Evolutionary conservation across 1,140 invertebrate genomes (phyloP), one percentile per base, ranked within the genome.

Genomic region (Drosophila nasuta): DNA sequence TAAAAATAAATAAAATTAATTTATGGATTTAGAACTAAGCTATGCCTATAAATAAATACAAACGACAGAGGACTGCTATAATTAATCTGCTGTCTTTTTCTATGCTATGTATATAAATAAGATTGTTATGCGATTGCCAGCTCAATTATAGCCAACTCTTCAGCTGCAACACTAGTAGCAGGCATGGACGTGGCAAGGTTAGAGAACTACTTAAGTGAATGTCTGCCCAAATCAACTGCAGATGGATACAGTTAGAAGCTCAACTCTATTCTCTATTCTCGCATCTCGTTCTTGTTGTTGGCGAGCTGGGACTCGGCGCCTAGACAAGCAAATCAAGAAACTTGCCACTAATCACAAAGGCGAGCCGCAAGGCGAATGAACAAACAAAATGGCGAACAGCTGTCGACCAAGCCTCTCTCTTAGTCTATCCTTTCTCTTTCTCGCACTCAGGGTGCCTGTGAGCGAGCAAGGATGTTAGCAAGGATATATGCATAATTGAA

Each of bases 401-500:
- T 60, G 66, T 33, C 28, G 15, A 54, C 51, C 51, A 7, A 54
- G n/a, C 20, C 8, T 17, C 15, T 48, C 15, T 28, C 15, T 49
- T 43, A 7, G 20, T 25, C 3, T 25, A 25, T 41, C 11, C 11
- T 17, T 33, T 67, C 38, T 43, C 28, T 45, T 38, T 46, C 11
- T n/a, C 1, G 17, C 30, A 33, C 41, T 35, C 43, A 43, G 52
- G 20, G 5, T 56, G 33, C 48, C 38, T 60, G 15, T 49, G 20
- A 25, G 60, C 17, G 56, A 63, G 62, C 20, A 30, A 51, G 75
- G 65, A 77, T 66, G 76, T 70, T 65, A 58, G 73, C 73, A 45
- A 67, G 51, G 51, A 52, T 68, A 66, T 77, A 71, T 89, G 74
- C 83, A 88, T 87, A 87, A 87, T 87, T 87, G 80, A 87, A 88